Evolutionary conservation across 2,113 vertebrate genomes (phyloP).

Genomic region (Chionis minor): DNA sequence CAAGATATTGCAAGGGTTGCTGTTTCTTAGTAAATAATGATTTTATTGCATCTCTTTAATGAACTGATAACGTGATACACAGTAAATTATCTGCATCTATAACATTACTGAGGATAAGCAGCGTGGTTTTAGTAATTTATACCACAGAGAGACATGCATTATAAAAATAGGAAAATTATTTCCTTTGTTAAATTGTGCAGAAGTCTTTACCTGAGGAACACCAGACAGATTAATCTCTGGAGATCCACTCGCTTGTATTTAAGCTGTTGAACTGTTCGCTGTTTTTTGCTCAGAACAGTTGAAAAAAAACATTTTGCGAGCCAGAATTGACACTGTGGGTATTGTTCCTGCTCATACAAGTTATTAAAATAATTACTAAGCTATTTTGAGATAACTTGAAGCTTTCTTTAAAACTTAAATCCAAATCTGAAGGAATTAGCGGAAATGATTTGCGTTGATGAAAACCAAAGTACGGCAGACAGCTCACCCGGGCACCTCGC

Average conservation of each 20-base stretch:
- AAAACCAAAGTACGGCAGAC: background rate
- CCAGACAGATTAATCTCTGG: conserved; percentile 54
- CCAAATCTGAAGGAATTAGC: conserved; percentile 33
- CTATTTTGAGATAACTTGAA: conserved; percentile 63
- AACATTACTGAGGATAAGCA: conserved; percentile 52
- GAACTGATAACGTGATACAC: conserved; percentile 39
- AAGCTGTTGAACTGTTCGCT: conserved; percentile 53
- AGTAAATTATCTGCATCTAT: conserved; percentile 60
- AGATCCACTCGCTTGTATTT: conserved; percentile 59
- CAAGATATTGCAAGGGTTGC: conserved; percentile 44
- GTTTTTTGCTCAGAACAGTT: conserved; percentile 51
- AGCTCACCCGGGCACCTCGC: background rate
- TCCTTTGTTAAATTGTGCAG: conserved; percentile 59
- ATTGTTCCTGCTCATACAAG: conserved; percentile 65
- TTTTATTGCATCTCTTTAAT: conserved; percentile 57
- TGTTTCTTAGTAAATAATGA: conserved; percentile 58
- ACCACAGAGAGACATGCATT: conserved; percentile 50
- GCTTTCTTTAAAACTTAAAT: conserved; percentile 68
- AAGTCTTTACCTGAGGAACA: conserved; percentile 55
- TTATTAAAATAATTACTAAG: conserved; percentile 66
- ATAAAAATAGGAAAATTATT: conserved; percentile 62
- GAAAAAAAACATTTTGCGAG: conserved; percentile 53
- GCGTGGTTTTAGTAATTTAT: conserved; percentile 59
- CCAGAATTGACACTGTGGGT: conserved; percentile 62
- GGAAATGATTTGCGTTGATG: background rate